These are phyloP conservation scores for Nymphalis c-album DNA, from an alignment of 2,888 invertebrate genomes.

Conservation along the genomic window DNA sequence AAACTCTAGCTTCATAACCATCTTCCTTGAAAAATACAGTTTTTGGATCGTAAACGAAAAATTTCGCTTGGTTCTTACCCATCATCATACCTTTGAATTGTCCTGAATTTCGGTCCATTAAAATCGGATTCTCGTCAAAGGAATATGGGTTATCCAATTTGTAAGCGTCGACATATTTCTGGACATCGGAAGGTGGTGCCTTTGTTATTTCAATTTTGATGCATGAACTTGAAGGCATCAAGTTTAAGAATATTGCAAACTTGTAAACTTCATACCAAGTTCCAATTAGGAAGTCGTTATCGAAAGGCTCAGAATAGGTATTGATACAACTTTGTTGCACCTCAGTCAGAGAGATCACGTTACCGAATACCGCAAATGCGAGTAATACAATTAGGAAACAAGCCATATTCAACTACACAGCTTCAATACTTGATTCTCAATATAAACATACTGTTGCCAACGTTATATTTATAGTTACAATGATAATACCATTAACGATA, in stretches of 20 bases:
- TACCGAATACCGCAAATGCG: not conserved
- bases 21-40: not conserved
- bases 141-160: slow-evolving; percentile 6
- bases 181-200: slow-evolving; percentile 15
- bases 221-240: not conserved
- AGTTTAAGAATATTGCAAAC: slow-evolving; percentile 5
- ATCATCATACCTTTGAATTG: slow-evolving; percentile 21
- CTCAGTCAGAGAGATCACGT: slow-evolving; percentile 4
- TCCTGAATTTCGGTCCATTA: not conserved
- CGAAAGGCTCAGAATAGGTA: slow-evolving; percentile 1
- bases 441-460: too few species aligned
- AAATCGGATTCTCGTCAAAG: slow-evolving; percentile 26
- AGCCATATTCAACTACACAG: not conserved
- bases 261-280: slow-evolving; percentile 28
- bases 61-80: slow-evolving; percentile 17
- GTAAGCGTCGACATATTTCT: slow-evolving; percentile 18
- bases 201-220: not conserved
- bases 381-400: not conserved
- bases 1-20: slow-evolving; percentile 14
- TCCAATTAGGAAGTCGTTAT: slow-evolving; percentile 25
- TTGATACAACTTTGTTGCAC: slow-evolving; percentile 15
- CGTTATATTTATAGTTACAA: too few species aligned
- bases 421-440: too few species aligned
- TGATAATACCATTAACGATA: too few species aligned
- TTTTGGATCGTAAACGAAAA: slow-evolving; percentile 20